Base-by-base conservation (phyloP, 2,888 invertebrate genomes). In the Diplazon laetatorius region DNA sequence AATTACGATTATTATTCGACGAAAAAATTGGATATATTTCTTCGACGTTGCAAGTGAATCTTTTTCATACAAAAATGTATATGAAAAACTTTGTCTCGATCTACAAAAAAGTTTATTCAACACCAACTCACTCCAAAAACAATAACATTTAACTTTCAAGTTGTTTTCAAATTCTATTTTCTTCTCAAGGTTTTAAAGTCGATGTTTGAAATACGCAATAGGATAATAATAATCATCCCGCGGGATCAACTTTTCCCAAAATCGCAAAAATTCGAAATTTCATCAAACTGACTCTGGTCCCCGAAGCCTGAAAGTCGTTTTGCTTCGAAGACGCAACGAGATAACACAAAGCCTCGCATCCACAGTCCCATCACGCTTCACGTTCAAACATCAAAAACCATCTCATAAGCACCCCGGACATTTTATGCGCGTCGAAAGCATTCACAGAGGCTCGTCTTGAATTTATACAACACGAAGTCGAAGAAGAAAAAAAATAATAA, bases 401-500 rank as follows among this genome's bases (percentile, higher is more conserved):
- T 6, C 57, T 63, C 63, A 57, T 59, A 39, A 42, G 65, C 42
- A 35, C 30, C 42, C 20, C 48, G 3, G 2, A 20, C 12, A 3
- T 44, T n/a, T 44, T n/a, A n/a, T 14, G 14, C 14, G 14, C 12
- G 14, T 44, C 46, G 18, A 30, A 52, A 1, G 22, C 6, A 30
- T 30, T 14, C 52, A 5, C 16, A 12, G 16, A 6, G 6, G 20
- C 25, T 44, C 60, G 25, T 62, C 30, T 18, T 16, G 16, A 62
- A 30, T 30, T 25, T 16, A 44, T 16, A 16, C 30, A 25, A 9
- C 35, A 30, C 16, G 14, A 25, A 44, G 5, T 9, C 25, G 9
- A 30, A 9, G 1, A 25, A 14, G 25, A 55, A 55, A n/a, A 55
- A 55, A 35, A 37, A 12, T 35, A 14, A 37, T 16, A 52, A 52